phyloP scores from a whole-genome alignment of 2,113 vertebrate genomes.

The Brachyhypopomus occidentalis region DNA sequence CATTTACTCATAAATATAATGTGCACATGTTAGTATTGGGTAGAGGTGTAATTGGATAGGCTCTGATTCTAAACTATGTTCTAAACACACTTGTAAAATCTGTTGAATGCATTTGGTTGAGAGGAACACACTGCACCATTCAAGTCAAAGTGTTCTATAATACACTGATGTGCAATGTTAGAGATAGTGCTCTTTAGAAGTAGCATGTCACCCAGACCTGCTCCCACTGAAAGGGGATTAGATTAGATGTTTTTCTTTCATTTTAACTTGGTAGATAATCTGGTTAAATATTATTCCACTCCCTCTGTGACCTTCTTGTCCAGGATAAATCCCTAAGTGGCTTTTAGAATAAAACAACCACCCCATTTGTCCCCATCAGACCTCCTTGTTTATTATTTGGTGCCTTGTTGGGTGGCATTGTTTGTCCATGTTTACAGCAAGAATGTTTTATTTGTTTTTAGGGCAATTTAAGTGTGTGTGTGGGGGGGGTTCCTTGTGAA shows the following conservation, averaged over 20 bases:
- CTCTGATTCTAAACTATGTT: no score
- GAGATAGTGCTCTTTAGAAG: slow-evolving; percentile 29
- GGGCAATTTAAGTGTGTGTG: no score
- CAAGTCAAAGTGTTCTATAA: not conserved
- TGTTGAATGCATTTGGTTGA: not conserved
- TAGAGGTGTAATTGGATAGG: no score
- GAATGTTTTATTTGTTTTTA: no score
- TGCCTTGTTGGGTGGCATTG: not conserved
- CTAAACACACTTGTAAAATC: no score
- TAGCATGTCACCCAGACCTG: not conserved
- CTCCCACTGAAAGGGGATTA: slow-evolving; percentile 10
- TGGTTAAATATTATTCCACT: not conserved
- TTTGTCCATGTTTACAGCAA: no score
- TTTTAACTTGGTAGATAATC: slow-evolving; percentile 47
- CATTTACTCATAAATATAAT: no score
- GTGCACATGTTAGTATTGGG: no score
- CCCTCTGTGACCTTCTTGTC: slow-evolving; percentile 4
- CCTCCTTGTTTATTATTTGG: not conserved
- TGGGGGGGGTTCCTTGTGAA: no score
- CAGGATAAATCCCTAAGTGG: slow-evolving; percentile 1
- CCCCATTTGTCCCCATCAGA: not conserved
- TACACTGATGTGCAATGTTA: slow-evolving; percentile 18
- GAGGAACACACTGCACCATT: not conserved
- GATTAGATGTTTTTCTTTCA: slow-evolving; percentile 20
- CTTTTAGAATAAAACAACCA: not conserved